phyloP scores from a whole-genome alignment of 2,888 invertebrate genomes.

The Zeuzera pyrina region DNA sequence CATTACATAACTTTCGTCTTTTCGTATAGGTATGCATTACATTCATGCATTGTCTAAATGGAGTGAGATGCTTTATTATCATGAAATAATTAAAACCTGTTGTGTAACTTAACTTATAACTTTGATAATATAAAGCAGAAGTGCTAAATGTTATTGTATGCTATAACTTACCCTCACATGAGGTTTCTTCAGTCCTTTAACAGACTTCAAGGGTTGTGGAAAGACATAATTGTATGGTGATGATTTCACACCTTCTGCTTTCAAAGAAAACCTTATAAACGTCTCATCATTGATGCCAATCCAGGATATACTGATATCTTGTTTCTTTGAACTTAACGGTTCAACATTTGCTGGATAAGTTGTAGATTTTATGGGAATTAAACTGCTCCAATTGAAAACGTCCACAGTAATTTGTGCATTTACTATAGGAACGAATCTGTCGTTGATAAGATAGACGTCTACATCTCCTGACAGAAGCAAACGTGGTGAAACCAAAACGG shows the following conservation, averaged over 20 bases:
- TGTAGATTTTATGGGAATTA: conserved; percentile 42
- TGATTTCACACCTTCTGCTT: conserved; percentile 43
- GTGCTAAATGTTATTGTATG: conserved; percentile 1
- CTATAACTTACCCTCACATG: conserved; percentile 74
- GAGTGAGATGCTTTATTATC: too few relatives aligned
- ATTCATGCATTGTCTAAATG: too few relatives aligned
- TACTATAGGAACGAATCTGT: conserved; percentile 57
- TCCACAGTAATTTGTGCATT: conserved; percentile 69
- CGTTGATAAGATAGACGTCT: conserved; percentile 77
- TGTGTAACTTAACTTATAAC: too few relatives aligned
- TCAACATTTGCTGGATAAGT: conserved; percentile 29
- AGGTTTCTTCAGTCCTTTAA: conserved; percentile 65
- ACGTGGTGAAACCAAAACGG: conserved; percentile 78
- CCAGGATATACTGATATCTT: conserved; percentile 28
- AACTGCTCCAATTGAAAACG: conserved; percentile 72
- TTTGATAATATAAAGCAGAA: too few relatives aligned
- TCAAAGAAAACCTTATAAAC: conserved; percentile 66
- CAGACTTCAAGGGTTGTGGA: conserved; percentile 71
- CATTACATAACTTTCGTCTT: too few relatives aligned
- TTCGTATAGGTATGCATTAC: too few relatives aligned
- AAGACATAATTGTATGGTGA: conserved; percentile 80
- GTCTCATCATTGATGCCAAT: conserved; percentile 33
- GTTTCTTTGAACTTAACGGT: conserved; percentile 36
- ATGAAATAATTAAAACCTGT: too few relatives aligned
- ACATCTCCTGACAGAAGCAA: conserved; percentile 62